Evolutionary conservation across 1,140 invertebrate species (phyloP).

Genomic region (Drosophila sulfurigaster): DNA sequence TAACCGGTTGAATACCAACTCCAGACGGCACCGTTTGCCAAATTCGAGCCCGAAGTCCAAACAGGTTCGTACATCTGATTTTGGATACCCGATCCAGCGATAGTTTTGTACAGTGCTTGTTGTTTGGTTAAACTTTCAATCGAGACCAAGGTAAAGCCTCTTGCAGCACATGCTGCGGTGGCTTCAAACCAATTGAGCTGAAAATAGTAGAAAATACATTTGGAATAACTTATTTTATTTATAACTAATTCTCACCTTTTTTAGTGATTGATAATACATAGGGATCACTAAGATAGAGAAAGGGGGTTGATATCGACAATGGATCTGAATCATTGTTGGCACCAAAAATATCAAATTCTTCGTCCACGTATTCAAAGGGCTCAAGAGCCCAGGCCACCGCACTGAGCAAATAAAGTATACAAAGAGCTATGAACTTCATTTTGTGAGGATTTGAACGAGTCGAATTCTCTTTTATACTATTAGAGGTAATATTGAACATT

Average conservation of each 20-base stretch:
- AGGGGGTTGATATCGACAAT: not conserved
- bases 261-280: not conserved
- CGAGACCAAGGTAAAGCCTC: not conserved
- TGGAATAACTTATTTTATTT: not conserved
- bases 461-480: conserved; percentile 19
- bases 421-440: conserved; percentile 35
- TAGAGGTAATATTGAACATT: not conserved
- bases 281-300: not conserved
- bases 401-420: conserved; percentile 20
- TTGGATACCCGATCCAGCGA: not conserved
- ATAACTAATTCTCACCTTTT: not conserved
- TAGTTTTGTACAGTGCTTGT: not conserved
- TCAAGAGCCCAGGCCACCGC: conserved; percentile 10
- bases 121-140: not conserved
- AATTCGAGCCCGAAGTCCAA: not conserved
- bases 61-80: not conserved
- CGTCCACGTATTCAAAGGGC: not conserved
- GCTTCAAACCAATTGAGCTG: conserved; percentile 8
- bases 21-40: not conserved
- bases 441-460: conserved; percentile 1
- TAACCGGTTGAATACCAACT: not conserved
- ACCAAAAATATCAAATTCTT: no score
- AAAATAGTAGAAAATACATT: not conserved
- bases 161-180: not conserved
- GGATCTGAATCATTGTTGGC: not conserved